A percentile compares a stretch with the other conserved stretches of the same genome.
Evolutionary conservation across 1,140 invertebrate species (phyloP).

Genomic region (Drosophila hydei): DNA sequence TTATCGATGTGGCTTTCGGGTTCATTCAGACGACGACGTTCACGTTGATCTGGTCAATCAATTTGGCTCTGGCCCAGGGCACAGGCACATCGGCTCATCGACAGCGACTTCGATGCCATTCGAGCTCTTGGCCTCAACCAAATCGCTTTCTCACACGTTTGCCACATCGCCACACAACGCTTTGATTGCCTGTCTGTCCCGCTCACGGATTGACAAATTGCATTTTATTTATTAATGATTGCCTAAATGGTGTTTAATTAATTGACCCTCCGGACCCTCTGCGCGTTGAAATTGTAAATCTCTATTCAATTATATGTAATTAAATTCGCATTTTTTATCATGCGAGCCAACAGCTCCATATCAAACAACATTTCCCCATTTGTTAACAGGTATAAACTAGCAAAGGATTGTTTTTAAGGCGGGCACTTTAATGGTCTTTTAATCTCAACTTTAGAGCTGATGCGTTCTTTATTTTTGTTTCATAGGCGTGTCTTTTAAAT

Average conservation of each 20-base stretch:
- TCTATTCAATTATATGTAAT: slow-evolving; percentile 67
- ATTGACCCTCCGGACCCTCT: slow-evolving; percentile 44
- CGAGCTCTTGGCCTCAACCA: slow-evolving; percentile 55
- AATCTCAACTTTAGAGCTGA: neutral
- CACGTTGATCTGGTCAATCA: slow-evolving; percentile 71
- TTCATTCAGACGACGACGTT: slow-evolving; percentile 63
- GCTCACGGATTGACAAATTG: slow-evolving; percentile 70
- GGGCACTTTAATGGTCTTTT: slow-evolving; percentile 7
- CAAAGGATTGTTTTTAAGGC: too few species aligned
- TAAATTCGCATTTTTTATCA: slow-evolving; percentile 74
- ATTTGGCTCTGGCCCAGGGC: slow-evolving; percentile 58
- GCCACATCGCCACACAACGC: slow-evolving; percentile 16
- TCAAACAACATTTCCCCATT: slow-evolving; percentile 41
- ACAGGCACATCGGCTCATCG: slow-evolving; percentile 10
- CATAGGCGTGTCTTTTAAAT: too few species aligned
- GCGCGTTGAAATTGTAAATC: slow-evolving; percentile 64
- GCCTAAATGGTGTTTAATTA: slow-evolving; percentile 78
- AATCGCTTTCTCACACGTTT: slow-evolving; percentile 78
- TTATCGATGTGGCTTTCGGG: slow-evolving; percentile 64
- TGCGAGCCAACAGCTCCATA: neutral
- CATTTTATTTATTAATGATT: slow-evolving; percentile 75
- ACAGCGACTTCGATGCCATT: slow-evolving; percentile 27
- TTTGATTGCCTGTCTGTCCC: slow-evolving; percentile 40
- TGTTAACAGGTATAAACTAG: slow-evolving; percentile 6
- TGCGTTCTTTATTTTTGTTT: too few species aligned